Evolutionary conservation across 2,888 invertebrate genomes (phyloP).

Genomic region (Ceratothoa steindachneri): DNA sequence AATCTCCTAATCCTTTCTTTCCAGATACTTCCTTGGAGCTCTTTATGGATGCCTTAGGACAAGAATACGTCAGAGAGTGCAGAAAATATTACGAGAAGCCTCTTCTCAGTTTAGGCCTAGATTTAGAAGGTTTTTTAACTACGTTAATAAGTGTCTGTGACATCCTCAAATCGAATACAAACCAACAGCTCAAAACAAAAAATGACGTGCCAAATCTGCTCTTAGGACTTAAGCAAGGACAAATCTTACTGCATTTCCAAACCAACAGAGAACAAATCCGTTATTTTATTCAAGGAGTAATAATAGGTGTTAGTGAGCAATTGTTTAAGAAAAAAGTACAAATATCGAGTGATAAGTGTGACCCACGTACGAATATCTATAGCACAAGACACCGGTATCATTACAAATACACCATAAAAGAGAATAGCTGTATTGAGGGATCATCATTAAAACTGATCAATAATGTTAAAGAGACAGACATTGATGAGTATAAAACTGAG

Average conservation of each 20-base stretch:
- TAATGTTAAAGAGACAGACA: neutral
- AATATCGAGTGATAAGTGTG: constrained; percentile 30
- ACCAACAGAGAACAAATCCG: constrained; percentile 41
- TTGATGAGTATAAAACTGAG: neutral
- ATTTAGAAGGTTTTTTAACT: constrained; percentile 78
- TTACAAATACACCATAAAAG: constrained; percentile 38
- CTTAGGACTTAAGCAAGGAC: constrained; percentile 31
- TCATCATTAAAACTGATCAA: neutral
- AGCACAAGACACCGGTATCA: constrained; percentile 36
- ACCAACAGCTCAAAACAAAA: constrained; percentile 34
- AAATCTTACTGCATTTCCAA: constrained; percentile 38
- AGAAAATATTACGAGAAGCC: constrained; percentile 73
- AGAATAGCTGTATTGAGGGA: neutral
- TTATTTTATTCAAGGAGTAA: constrained; percentile 42
- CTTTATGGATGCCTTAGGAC: constrained; percentile 72
- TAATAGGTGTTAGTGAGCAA: constrained; percentile 38
- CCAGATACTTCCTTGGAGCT: constrained; percentile 59
- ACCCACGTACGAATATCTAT: constrained; percentile 23
- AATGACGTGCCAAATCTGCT: constrained; percentile 43
- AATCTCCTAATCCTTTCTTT: too few species aligned
- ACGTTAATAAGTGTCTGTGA: constrained; percentile 86
- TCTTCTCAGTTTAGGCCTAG: constrained; percentile 76
- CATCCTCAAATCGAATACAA: constrained; percentile 32
- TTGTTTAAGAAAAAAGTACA: constrained; percentile 24
- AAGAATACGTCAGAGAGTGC: constrained; percentile 68